Percentiles rank a stretch among this genome's conserved stretches.
These are phyloP conservation scores for Tachina grossa DNA, from an alignment of 2,888 invertebrate genomes.

Conservation along the genomic window DNA sequence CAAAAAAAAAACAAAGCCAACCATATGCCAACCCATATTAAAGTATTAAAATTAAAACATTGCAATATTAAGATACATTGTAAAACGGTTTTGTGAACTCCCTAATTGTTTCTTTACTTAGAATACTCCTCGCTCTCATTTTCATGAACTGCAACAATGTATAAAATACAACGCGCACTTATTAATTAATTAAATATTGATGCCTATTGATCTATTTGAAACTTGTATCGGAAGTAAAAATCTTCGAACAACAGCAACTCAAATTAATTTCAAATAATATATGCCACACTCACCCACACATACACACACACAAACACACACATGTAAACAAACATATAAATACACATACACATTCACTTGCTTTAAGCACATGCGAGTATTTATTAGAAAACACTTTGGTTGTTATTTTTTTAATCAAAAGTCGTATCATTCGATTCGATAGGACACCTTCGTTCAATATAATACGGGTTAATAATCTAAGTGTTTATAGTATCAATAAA, in stretches of 20 bases:
- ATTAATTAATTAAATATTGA: constrained; percentile 69
- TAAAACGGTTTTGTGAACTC: no score
- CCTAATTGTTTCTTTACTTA: neutral
- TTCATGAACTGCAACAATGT: neutral
- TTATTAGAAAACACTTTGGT: neutral
- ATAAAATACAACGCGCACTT: constrained; percentile 2
- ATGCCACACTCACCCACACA: constrained; percentile 2
- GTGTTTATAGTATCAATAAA: constrained; percentile 46
- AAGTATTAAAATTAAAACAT: no score
- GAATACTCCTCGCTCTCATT: neutral
- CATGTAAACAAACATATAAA: no score
- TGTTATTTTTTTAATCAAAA: constrained; percentile 32
- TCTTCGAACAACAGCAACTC: constrained; percentile 56
- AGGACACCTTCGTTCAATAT: constrained; percentile 38
- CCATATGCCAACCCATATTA: no score
- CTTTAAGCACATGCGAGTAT: neutral
- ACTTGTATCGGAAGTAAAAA: constrained; percentile 48
- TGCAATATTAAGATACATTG: no score
- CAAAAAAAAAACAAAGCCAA: no score
- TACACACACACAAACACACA: neutral
- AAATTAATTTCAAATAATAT: constrained; percentile 46
- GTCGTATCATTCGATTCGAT: constrained; percentile 48
- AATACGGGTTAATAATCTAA: constrained; percentile 58
- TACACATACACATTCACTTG: neutral
- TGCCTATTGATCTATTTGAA: constrained; percentile 67